Evolutionary conservation across 53 echinoderm and acorn worm genomes (phyloP).

Genomic region (Hippasteria phrygiana): DNA sequence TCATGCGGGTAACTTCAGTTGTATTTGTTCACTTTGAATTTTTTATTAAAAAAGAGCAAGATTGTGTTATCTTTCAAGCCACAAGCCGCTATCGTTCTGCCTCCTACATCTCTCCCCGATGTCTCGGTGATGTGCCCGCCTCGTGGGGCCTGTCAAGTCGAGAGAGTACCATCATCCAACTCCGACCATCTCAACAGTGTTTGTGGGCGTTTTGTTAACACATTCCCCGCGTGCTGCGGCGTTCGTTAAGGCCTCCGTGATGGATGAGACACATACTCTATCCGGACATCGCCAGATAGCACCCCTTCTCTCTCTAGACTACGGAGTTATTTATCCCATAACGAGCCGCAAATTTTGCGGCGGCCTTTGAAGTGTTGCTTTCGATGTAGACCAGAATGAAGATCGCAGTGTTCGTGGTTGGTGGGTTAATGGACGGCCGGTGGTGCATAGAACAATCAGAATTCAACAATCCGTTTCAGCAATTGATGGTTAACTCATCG

Average conservation of each 20-base stretch:
- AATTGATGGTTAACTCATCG: no score
- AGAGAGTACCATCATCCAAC: neutral
- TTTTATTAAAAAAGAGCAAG: no score
- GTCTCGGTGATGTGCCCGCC: no score
- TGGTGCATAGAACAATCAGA: no score
- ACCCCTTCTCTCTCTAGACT: neutral
- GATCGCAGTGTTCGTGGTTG: neutral
- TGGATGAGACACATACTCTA: conserved; percentile 9
- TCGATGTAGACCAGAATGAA: neutral
- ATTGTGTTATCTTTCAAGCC: no score
- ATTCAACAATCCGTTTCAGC: no score
- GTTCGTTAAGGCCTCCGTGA: conserved; percentile 17
- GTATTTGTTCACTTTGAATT: no score
- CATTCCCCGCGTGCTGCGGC: conserved; percentile 8
- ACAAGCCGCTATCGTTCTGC: no score
- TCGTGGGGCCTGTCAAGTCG: neutral
- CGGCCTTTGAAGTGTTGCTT: conserved; percentile 26
- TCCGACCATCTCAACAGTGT: conserved; percentile 4
- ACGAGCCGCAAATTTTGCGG: conserved; percentile 51
- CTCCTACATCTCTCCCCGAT: no score
- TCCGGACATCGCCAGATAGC: conserved; percentile 38
- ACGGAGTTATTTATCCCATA: conserved; percentile 19
- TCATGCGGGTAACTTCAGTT: no score
- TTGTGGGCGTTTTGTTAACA: conserved; percentile 69
- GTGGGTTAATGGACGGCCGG: neutral